Percentiles rank a stretch among this genome's conserved stretches.
These are phyloP conservation scores for Cardiocondyla obscurior DNA, from an alignment of 1,140 invertebrate genomes.

Conservation along the genomic window DNA sequence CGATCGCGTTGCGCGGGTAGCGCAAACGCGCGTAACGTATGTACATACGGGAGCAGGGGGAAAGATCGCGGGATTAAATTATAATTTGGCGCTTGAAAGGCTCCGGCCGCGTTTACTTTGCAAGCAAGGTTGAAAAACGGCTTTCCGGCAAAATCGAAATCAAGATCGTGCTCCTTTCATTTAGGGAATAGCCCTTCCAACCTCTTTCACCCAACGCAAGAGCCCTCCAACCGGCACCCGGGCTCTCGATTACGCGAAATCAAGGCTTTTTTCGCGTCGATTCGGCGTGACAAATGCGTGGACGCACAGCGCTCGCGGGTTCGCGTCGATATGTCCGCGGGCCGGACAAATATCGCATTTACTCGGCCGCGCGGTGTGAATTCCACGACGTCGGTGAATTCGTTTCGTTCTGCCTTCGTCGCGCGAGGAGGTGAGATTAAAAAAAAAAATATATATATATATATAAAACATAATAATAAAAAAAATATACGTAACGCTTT, in stretches of 20 bases:
- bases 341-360: conserved; percentile 8
- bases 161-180: not conserved
- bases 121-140: not conserved
- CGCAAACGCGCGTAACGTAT: too few relatives aligned
- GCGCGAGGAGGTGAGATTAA: too few relatives aligned
- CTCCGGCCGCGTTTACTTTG: too few relatives aligned
- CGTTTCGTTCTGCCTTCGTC: not conserved
- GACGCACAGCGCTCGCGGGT: not conserved
- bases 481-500: too few relatives aligned
- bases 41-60: not conserved
- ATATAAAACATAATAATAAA: too few relatives aligned
- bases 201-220: not conserved
- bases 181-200: not conserved
- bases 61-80: conserved; percentile 28
- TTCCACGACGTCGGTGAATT: not conserved
- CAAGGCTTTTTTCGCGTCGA: not conserved
- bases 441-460: not conserved
- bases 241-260: not conserved
- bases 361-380: not conserved
- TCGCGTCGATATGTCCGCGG: not conserved
- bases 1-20: not conserved
- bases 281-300: not conserved
- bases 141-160: too few relatives aligned
- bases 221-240: too few relatives aligned
- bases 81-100: not conserved